phyloP scores from a whole-genome alignment of 2,797 vertebrate species.

The Argyrosomus regius region DNA sequence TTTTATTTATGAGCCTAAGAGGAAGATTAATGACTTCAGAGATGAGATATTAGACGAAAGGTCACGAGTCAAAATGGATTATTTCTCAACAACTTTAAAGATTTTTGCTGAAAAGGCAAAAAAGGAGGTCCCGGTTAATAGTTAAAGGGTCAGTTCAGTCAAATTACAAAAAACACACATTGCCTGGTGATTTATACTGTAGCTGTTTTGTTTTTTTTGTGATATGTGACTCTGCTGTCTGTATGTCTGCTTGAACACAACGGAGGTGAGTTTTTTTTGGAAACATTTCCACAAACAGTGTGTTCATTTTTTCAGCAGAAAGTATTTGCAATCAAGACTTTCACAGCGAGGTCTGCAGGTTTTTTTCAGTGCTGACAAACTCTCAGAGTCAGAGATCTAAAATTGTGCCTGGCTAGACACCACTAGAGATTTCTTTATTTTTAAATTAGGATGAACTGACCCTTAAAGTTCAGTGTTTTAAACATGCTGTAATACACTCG shows the following conservation, averaged over 20 bases:
- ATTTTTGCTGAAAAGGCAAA: background rate
- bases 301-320: background rate
- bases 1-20: constrained; percentile 38
- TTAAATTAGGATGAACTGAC: no score
- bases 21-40: constrained; percentile 54
- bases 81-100: background rate
- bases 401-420: no score
- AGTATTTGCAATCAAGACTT: background rate
- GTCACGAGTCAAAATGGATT: constrained; percentile 17
- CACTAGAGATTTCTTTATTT: no score
- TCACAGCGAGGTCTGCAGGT: background rate
- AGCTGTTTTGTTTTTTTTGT: background rate
- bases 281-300: background rate
- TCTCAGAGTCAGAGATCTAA: no score
- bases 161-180: background rate
- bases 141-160: background rate
- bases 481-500: background rate
- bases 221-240: background rate
- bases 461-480: no score
- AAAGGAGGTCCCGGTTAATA: background rate
- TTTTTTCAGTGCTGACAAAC: background rate
- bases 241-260: background rate
- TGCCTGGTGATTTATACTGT: background rate
- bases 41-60: constrained; percentile 39
- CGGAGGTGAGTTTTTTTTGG: background rate